A percentile compares a stretch with the other conserved stretches of the same genome.
Conservation (phyloP, 2,888 invertebrate genomes). For the Drosophila fungiperda region DNA sequence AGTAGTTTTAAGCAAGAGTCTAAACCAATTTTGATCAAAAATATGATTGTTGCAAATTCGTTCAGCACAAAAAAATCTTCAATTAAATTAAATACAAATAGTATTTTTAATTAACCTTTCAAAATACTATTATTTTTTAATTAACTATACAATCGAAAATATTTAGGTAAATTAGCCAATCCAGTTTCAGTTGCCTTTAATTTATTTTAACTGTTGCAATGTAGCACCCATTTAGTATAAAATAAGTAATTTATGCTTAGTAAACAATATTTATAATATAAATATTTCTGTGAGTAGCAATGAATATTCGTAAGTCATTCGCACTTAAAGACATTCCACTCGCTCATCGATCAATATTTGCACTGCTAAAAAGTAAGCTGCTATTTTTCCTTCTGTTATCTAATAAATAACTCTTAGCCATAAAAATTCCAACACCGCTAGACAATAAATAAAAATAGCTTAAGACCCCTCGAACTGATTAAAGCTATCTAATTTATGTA, state of each 20-base stretch:
- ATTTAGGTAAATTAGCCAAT: not conserved
- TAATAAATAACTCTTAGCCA: conserved; percentile 15
- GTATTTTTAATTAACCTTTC: not conserved
- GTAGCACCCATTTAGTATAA: not conserved
- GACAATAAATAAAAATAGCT: conserved; percentile 48
- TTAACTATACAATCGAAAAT: not conserved
- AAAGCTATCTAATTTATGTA: conserved; percentile 15
- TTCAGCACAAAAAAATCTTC: not conserved
- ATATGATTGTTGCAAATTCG: not conserved
- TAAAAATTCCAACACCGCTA: conserved; percentile 39
- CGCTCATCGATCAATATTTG: conserved; percentile 41
- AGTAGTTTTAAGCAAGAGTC: not conserved
- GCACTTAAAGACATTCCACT: conserved; percentile 25
- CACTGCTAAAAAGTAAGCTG: conserved; percentile 7
- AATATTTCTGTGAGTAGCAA: not conserved
- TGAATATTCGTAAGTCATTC: not conserved
- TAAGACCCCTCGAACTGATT: conserved; percentile 10
- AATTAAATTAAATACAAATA: not conserved
- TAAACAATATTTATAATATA: not conserved
- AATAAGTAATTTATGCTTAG: not conserved
- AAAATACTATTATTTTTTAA: not conserved
- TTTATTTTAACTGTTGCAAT: not conserved
- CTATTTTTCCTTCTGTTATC: conserved; percentile 14
- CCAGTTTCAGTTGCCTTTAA: not conserved
- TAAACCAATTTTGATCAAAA: not conserved